phyloP scores from a whole-genome alignment of 2,113 vertebrate species.

The Chionomys nivalis region DNA sequence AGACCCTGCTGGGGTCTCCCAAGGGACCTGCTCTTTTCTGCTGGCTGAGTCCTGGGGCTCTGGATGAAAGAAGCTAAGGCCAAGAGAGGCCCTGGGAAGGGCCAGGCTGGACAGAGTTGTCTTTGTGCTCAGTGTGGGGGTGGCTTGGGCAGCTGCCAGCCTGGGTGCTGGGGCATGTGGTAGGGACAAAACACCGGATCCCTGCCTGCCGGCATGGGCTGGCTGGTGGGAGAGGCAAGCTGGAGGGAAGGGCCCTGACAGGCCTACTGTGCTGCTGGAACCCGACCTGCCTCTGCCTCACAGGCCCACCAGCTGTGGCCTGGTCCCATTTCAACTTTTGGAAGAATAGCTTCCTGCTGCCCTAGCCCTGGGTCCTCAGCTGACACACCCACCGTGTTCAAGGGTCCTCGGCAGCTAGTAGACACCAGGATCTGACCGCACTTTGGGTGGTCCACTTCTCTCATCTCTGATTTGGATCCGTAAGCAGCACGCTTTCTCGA shows the following conservation, averaged over 20 bases:
- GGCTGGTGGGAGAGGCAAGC: neutral
- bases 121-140: conserved; percentile 53
- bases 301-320: neutral
- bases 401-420: no score
- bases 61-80: neutral
- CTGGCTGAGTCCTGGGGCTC: neutral
- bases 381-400: neutral
- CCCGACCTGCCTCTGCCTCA: neutral
- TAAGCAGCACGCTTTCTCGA: no score
- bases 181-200: neutral
- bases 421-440: neutral
- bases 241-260: neutral
- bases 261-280: neutral
- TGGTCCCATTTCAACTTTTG: neutral
- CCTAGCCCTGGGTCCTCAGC: neutral
- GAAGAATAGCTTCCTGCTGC: neutral
- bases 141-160: conserved; percentile 37
- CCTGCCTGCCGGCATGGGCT: neutral
- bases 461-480: neutral
- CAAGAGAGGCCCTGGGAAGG: conserved; percentile 27
- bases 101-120: conserved; percentile 21
- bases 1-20: neutral
- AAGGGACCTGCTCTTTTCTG: neutral
- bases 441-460: neutral
- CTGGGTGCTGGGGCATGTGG: neutral